phyloP scores from a whole-genome alignment of 2,113 vertebrate species.

The Agelaius phoeniceus region DNA sequence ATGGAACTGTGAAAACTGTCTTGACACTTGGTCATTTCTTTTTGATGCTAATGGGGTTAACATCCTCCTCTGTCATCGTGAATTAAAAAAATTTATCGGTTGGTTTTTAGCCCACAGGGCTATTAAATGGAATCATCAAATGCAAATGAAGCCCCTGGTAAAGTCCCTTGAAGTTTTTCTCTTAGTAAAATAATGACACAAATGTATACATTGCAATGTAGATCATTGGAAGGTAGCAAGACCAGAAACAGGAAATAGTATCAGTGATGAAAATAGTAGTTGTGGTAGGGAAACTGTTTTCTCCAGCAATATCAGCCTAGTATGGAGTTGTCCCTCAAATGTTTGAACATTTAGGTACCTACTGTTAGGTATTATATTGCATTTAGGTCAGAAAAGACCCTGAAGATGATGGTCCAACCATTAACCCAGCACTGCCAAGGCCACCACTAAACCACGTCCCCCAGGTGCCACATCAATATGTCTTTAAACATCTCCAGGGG shows the following conservation, averaged over 20 bases:
- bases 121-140: slow-evolving; percentile 34
- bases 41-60: slow-evolving; percentile 54
- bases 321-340: not conserved
- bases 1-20: slow-evolving; percentile 50
- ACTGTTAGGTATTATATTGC: not conserved
- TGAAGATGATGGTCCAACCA: not conserved
- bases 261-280: not conserved
- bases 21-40: slow-evolving; percentile 51
- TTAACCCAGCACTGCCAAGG: not conserved
- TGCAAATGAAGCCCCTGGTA: not conserved
- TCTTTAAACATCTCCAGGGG: not conserved
- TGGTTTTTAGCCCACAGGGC: not conserved
- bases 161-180: not conserved
- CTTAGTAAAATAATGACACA: not conserved
- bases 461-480: not conserved
- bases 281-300: not conserved
- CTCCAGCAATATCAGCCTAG: not conserved
- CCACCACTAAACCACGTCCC: not conserved
- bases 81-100: slow-evolving; percentile 24
- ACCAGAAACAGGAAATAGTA: not conserved
- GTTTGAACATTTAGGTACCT: not conserved
- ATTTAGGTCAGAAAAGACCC: not conserved
- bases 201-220: not conserved
- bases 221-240: not conserved
- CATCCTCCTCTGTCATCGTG: not conserved